A percentile compares a stretch with the other conserved stretches of the same genome.
These are phyloP conservation scores for Oophaga pumilio DNA, from an alignment of 2,113 vertebrate genomes.

Conservation along the genomic window DNA sequence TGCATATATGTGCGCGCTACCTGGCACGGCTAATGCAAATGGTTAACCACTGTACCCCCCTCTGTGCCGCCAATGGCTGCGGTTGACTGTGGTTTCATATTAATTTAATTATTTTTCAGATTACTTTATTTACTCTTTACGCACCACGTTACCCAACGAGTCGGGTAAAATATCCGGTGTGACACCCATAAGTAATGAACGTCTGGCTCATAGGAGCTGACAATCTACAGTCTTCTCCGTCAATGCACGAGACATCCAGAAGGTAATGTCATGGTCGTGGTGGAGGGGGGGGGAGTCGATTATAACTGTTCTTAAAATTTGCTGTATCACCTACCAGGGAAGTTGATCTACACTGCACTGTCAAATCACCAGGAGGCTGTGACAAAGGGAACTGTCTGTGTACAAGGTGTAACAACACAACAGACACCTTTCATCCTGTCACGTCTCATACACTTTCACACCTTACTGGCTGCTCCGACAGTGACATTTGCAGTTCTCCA, in stretches of 20 bases:
- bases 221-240: not conserved
- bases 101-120: not conserved
- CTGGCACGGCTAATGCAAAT: not conserved
- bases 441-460: slow-evolving; percentile 84
- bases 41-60: not conserved
- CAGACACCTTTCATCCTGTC: slow-evolving; percentile 91
- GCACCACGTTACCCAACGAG: not conserved
- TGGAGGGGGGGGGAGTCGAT: slow-evolving; percentile 39
- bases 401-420: slow-evolving; percentile 79
- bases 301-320: slow-evolving; percentile 70
- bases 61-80: not conserved
- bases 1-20: slow-evolving; percentile 12
- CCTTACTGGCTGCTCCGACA: slow-evolving; percentile 72
- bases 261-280: too few species aligned
- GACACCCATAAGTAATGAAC: not conserved
- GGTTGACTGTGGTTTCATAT: not conserved
- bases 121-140: not conserved
- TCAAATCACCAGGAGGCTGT: slow-evolving; percentile 79
- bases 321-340: slow-evolving; percentile 75
- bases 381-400: slow-evolving; percentile 76
- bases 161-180: not conserved
- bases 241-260: not conserved
- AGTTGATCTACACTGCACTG: slow-evolving; percentile 76
- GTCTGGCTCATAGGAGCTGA: not conserved
- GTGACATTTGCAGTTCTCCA: slow-evolving; percentile 71